Evolutionary conservation across 2,888 invertebrate genomes (phyloP), one percentile per base, ranked within the genome.

Genomic region (Amorpha juglandis): DNA sequence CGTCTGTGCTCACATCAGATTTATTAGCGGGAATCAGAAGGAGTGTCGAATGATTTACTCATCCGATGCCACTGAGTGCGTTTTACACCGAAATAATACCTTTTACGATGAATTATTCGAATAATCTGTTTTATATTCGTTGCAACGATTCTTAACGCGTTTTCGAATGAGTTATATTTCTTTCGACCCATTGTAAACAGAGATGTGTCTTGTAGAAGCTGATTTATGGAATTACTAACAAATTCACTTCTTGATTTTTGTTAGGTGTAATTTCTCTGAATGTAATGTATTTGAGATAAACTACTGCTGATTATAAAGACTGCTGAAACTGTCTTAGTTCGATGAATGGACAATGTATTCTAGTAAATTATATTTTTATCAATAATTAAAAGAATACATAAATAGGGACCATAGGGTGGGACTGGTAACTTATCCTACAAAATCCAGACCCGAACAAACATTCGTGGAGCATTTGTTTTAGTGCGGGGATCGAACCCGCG

Each of bases 31-130:
- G 69, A 72, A 64, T 58, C 38, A 74, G 74, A 79, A 72, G 71
- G 73, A 73, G 75, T 71, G 77, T 65, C 62, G 79, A 84, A 68
- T 78, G 82, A 84, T 82, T 79, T 77, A 82, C 71, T 71, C 52
- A 19, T 62, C n/a, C 66, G 69, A 67, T 67, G 68, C 62, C 64
- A 66, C 51, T 62, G 71, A 74, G 64, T 67, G 67, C 68, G 74
- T 67, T 73, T 72, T 73, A 77, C 71, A 63, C 63, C 68, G 51
- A 63, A 66, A 53, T 76, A 75, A 81, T 78, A 70, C 77, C 74
- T 79, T 78, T 72, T 68, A 68, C 67, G 70, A 70, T 63, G 52
- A 48, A 66, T 69, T 47, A 16, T 45, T 35, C 14, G 35, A 50
- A 63, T 53, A 53, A 63, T 55, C 35, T 16, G 51, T 66, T 62